Conservation (phyloP, 2,113 vertebrate species). For the Falco punctatus region DNA sequence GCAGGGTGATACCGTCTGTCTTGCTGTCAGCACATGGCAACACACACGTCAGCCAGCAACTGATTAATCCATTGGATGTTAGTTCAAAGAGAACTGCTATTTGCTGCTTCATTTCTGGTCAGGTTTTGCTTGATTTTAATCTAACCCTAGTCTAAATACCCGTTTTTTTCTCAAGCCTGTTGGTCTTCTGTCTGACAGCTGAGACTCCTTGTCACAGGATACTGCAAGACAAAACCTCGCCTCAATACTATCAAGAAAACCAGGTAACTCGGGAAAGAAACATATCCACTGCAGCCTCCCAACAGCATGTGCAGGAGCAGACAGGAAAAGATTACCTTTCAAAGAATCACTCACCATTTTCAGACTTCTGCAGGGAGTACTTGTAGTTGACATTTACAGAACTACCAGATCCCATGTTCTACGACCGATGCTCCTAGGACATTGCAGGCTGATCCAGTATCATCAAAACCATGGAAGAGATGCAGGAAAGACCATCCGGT, state of each 20-base stretch:
- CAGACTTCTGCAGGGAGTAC: constrained; percentile 68
- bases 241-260: neutral
- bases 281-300: neutral
- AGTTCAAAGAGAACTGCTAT: neutral
- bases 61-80: neutral
- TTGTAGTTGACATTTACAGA: constrained; percentile 53
- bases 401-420: constrained; percentile 68
- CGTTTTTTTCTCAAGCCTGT: neutral
- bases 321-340: neutral
- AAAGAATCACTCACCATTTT: constrained; percentile 61
- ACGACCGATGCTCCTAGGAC: neutral
- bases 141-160: neutral
- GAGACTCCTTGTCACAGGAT: neutral
- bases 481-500: neutral
- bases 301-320: neutral
- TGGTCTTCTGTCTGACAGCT: neutral
- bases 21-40: neutral
- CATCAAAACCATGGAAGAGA: neutral
- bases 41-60: neutral
- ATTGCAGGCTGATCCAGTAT: neutral
- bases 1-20: neutral
- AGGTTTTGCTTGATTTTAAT: neutral
- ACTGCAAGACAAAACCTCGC: neutral
- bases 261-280: neutral
- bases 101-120: neutral